These are phyloP conservation scores for Narcine bancroftii DNA, from an alignment of 2,113 vertebrate species.

Conservation along the genomic window DNA sequence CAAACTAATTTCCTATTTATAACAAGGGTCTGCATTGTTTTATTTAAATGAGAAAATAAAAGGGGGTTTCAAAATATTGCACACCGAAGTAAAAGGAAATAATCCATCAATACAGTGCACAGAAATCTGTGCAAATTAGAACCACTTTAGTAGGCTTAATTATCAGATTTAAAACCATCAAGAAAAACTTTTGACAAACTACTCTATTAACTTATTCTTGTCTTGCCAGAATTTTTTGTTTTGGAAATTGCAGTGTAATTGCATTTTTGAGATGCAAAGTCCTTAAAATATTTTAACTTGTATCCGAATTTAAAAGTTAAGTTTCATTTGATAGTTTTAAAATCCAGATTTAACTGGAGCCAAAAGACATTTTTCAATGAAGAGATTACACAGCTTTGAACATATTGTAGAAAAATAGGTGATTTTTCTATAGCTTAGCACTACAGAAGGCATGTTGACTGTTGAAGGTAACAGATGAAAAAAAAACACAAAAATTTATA, in stretches of 20 bases:
- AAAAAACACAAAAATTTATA: background rate
- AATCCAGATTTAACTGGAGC: background rate
- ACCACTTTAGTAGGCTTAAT: conserved; percentile 11
- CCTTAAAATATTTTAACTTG: background rate
- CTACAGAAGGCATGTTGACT: background rate
- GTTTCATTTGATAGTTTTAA: conserved; percentile 6
- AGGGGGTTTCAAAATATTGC: conserved; percentile 14
- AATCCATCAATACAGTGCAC: background rate
- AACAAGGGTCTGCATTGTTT: background rate
- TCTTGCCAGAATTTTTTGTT: background rate
- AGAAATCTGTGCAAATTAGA: background rate
- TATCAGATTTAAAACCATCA: background rate
- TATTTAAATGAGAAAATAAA: conserved; percentile 31
- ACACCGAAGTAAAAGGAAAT: conserved; percentile 33
- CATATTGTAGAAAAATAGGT: background rate
- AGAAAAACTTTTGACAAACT: background rate
- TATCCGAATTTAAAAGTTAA: background rate
- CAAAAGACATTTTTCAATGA: background rate
- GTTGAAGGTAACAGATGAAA: background rate
- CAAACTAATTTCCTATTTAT: conserved; percentile 33
- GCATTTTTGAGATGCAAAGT: too few species aligned
- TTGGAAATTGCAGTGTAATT: conserved; percentile 6
- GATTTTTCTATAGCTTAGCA: background rate
- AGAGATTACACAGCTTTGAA: background rate
- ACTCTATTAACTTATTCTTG: background rate